These are phyloP conservation scores for Luffia ferchaultella DNA, from an alignment of 2,888 invertebrate genomes.

Conservation along the genomic window DNA sequence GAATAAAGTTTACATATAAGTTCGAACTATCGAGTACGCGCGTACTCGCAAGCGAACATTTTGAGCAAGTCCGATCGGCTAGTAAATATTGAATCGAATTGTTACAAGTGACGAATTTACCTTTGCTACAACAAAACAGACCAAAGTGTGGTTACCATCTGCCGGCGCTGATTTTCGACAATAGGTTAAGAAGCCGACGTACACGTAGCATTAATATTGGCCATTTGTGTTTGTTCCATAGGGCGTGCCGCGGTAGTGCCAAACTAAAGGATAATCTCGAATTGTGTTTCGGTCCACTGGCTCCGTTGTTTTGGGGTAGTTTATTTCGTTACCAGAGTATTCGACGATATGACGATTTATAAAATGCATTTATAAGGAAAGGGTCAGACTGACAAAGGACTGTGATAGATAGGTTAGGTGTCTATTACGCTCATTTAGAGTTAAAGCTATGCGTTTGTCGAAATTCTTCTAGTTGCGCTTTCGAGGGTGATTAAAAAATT, in stretches of 20 bases:
- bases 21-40: neutral
- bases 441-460: constrained; percentile 41
- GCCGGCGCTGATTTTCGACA: neutral
- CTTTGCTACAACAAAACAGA: neutral
- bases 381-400: constrained; percentile 66
- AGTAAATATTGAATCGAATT: neutral
- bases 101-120: neutral
- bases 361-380: constrained; percentile 57
- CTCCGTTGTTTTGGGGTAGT: constrained; percentile 18
- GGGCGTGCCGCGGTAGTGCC: constrained; percentile 32
- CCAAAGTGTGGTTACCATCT: neutral
- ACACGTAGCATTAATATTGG: neutral
- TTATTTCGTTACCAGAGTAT: constrained; percentile 61
- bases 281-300: neutral
- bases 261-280: constrained; percentile 14
- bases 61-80: neutral
- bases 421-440: constrained; percentile 58
- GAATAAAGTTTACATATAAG: neutral
- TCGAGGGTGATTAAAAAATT: constrained; percentile 25
- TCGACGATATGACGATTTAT: constrained; percentile 45
- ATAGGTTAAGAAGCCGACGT: neutral
- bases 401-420: constrained; percentile 63
- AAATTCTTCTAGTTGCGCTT: constrained; percentile 29
- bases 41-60: neutral
- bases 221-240: neutral